Base-by-base conservation (phyloP, 2,113 vertebrate genomes). In the Caranx melampygus region DNA sequence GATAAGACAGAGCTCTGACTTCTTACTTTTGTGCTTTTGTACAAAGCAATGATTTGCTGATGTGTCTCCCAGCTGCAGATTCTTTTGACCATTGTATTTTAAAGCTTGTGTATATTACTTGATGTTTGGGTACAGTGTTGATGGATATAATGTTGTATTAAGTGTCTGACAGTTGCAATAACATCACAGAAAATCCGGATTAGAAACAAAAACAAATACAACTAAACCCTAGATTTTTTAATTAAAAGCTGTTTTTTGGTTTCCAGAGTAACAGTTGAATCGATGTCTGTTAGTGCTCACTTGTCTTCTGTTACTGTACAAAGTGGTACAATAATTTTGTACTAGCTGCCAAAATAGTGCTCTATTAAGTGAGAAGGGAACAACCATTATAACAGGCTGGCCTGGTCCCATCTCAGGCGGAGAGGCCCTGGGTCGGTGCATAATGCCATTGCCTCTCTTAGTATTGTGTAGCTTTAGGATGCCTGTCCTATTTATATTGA, bases 401-500 rank as follows among this genome's bases (percentile, higher is more conserved):
- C 55, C 20, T 74, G 49, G 88, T 86, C 87, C 75, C 84, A 90
- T 93, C 81, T 78, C 73, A 81, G 67, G 75, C 89, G 71, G 58
- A 82, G 75, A 63, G 87, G 85, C 87, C 87, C 80, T 69, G 89
- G 89, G 90, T 93, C 66, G 75, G 62, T 78, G 87, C 87, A 88
- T 92, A 90, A 92, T 90, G 92, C 89, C 89, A 61, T 67, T 65
- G 76, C 91, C 81, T 85, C 92, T 93, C 85, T 79, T 92, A 88
- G 83, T 83, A 78, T 78, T 59, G 71, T 71, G 81, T 92, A 80
- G 91, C 92, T 92, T 92, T 86, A 94, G 92, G 92, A 93, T 58
- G 84, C 79, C 88, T 92, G 89, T 93, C 91, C 93, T 95, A 93
- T 94, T 95, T 95, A 94, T 95, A 94, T 93, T 92, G 93, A 93